Percentiles rank a stretch among this genome's conserved stretches.
These are phyloP conservation scores for Pseudois nayaur DNA, from an alignment of 2,113 vertebrate genomes.

Conservation along the genomic window DNA sequence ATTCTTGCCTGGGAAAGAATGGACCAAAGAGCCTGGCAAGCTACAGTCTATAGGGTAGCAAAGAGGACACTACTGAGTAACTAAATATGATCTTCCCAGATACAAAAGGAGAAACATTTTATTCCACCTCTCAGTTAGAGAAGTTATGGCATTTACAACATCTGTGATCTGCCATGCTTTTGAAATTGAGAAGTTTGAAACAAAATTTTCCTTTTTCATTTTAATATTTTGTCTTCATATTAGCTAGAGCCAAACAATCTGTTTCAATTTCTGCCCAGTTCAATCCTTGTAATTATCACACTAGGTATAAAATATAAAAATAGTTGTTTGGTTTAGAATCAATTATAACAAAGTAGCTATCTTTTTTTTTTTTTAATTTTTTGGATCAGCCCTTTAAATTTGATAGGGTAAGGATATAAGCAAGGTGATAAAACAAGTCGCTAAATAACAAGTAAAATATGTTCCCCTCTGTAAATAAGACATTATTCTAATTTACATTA, in stretches of 20 bases:
- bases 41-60: background rate
- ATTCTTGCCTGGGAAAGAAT: background rate
- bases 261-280: background rate
- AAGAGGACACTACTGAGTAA: background rate
- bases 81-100: background rate
- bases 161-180: background rate
- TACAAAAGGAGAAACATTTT: background rate
- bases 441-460: background rate
- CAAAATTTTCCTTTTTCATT: background rate
- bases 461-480: background rate
- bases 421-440: background rate
- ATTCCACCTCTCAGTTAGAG: background rate
- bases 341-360: background rate
- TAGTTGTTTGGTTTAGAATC: background rate
- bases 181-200: background rate
- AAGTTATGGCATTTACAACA: background rate
- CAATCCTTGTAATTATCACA: background rate
- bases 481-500: background rate
- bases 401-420: background rate
- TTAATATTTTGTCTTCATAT: background rate
- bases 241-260: background rate
- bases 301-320: background rate
- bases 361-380: background rate
- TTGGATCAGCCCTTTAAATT: background rate
- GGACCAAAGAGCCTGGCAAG: accelerated